Evolutionary conservation across 2,888 invertebrate species (phyloP).

Genomic region (Ophion obscuratus): DNA sequence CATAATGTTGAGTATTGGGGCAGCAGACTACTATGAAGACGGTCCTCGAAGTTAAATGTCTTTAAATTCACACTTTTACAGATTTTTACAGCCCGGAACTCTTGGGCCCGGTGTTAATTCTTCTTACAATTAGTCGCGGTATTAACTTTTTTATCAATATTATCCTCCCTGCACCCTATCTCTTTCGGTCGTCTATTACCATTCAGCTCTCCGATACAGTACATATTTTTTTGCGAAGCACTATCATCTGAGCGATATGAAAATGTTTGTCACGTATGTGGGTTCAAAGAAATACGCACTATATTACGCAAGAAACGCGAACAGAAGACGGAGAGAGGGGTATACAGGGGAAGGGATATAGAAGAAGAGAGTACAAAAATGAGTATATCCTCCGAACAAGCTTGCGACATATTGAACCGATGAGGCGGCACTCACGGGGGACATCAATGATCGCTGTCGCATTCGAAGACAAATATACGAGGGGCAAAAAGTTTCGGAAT

Average conservation of each 20-base stretch:
- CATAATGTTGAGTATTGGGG: no score
- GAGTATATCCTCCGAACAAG: background rate
- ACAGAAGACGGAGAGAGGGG: background rate
- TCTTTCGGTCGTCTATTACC: no score
- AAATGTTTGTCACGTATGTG: background rate
- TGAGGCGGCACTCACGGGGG: background rate
- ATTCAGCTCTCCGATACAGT: background rate
- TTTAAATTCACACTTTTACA: no score
- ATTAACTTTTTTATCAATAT: no score
- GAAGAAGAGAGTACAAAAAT: background rate
- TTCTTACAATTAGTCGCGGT: no score
- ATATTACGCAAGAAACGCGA: background rate
- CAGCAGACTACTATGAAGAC: no score
- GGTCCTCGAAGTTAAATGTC: no score
- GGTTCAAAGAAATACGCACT: background rate
- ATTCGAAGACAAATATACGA: conserved; percentile 1
- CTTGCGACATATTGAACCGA: conserved; percentile 12
- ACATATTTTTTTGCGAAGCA: background rate
- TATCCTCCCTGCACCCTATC: no score
- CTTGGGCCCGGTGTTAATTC: no score
- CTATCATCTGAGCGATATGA: background rate
- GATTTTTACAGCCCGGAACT: no score
- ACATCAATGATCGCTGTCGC: conserved; percentile 13
- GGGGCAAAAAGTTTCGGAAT: conserved; percentile 33
- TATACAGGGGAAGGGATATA: background rate